Conservation (phyloP, 2,888 invertebrate genomes). For the Cetonia aurata region DNA sequence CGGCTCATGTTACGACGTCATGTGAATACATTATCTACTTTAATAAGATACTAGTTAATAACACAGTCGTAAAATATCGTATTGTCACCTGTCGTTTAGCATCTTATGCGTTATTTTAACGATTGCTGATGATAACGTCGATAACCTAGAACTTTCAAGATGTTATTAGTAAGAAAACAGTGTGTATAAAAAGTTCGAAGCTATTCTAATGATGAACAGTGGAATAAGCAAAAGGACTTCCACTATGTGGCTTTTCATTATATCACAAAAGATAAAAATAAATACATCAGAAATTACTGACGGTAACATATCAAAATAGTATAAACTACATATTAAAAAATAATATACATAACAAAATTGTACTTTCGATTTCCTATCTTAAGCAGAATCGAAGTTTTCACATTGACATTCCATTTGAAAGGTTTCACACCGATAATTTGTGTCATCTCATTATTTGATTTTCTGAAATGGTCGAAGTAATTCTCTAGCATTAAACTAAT, state of each 20-base stretch:
- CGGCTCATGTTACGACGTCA: slow-evolving; percentile 7
- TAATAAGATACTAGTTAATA: slow-evolving; percentile 28
- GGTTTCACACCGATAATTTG: slow-evolving; percentile 34
- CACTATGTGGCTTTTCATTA: too few species aligned
- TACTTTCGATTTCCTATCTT: too few species aligned
- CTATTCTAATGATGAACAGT: too few species aligned
- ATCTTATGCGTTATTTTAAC: slow-evolving; percentile 11
- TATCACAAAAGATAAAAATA: too few species aligned
- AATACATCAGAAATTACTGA: too few species aligned
- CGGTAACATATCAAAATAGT: too few species aligned
- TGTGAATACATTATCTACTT: slow-evolving; percentile 1
- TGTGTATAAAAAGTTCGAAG: too few species aligned
- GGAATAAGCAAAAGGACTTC: too few species aligned
- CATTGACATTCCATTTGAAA: slow-evolving; percentile 17
- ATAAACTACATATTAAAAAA: too few species aligned
- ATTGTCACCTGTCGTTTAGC: slow-evolving; percentile 26
- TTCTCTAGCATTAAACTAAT: slow-evolving; percentile 39
- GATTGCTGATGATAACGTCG: slow-evolving; percentile 8
- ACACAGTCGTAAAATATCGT: slow-evolving; percentile 18
- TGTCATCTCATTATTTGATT: slow-evolving; percentile 37
- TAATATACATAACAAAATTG: too few species aligned
- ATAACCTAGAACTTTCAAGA: too few species aligned
- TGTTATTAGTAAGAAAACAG: too few species aligned
- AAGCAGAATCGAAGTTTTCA: background rate
- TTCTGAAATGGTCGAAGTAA: slow-evolving; percentile 27